A percentile compares a stretch with the other conserved stretches of the same genome.
These are phyloP conservation scores for Amblyopsis hoosieri DNA, from an alignment of 2,797 vertebrate genomes.

Conservation along the genomic window DNA sequence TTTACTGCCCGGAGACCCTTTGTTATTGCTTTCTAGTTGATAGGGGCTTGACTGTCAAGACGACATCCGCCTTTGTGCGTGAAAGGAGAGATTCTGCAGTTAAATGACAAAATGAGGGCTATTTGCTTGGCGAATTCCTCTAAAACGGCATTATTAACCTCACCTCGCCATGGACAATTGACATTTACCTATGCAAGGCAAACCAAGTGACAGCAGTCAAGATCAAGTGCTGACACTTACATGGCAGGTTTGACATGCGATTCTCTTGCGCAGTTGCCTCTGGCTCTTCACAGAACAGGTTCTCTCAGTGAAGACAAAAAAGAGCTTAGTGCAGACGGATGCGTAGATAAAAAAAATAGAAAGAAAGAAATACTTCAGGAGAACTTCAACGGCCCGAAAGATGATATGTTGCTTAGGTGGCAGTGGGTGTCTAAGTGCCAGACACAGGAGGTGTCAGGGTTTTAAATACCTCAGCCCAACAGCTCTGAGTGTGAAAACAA, in stretches of 20 bases:
- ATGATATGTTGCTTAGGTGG: conserved; percentile 57
- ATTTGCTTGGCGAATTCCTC: conserved; percentile 22
- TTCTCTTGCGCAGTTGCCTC: conserved; percentile 39
- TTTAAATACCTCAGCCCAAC: conserved; percentile 64
- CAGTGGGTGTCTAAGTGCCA: conserved; percentile 67
- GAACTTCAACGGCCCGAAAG: conserved; percentile 39
- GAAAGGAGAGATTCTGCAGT: conserved; percentile 31
- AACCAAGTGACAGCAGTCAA: background rate
- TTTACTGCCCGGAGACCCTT: conserved; percentile 53
- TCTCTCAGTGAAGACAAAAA: conserved; percentile 39
- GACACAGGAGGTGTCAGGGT: conserved; percentile 54
- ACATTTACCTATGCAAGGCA: conserved; percentile 22
- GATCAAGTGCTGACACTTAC: conserved; percentile 39
- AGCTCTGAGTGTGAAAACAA: conserved; percentile 76
- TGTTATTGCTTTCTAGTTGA: conserved; percentile 51
- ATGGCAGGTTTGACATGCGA: conserved; percentile 49
- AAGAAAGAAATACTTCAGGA: conserved; percentile 9
- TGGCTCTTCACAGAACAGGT: conserved; percentile 26
- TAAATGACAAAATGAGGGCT: conserved; percentile 26
- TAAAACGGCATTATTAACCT: conserved; percentile 34
- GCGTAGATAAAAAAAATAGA: conserved; percentile 12
- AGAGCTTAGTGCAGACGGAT: conserved; percentile 46
- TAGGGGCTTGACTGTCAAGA: conserved; percentile 62
- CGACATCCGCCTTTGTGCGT: conserved; percentile 39
- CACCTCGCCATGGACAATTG: conserved; percentile 35